Base-by-base conservation (phyloP, 1,140 invertebrate species). In the Drosophila nigromelanica region DNA sequence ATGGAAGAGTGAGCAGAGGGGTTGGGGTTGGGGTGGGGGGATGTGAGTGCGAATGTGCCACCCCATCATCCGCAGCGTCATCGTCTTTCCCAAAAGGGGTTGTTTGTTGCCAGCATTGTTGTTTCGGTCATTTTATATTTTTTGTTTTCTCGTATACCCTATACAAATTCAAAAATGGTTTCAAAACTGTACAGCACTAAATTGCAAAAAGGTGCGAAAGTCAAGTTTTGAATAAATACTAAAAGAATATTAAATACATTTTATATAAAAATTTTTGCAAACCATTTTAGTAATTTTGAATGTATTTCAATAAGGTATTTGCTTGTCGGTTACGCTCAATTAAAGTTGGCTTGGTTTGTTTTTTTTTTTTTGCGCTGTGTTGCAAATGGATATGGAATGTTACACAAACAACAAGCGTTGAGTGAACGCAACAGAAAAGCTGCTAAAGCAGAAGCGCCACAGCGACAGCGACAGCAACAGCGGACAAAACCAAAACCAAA, bases 371-470 rank as follows among this genome's bases (percentile, higher is more conserved):
- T 50, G 69, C 77, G 50, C 64, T 61, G 80, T 81, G 60, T 76
- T 75, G 78, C 82, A 86, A 86, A 86, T 86, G 81, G 82, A 87
- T 86, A 70, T 81, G 82, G 82, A 86, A 86, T 86, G 81, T 86
- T 86, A 87, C 78, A 87, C 78, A 86, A 86, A 87, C 81, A 86
- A 72, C 73, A 72, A 70, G 73, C 47, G 54, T 15, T 42, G 40
- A 71, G 68, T 51, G 58, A 63, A 55, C 61, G 60, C 63, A 59
- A 39, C 79, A 80, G 56, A 48, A 61, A 83, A 75, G 71, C 70
- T 71, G 56, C 67, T 76, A 71, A 63, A 71, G 62, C 50, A 40
- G 58, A 48, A 63, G 69, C 69, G 71, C 18, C 2, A 18, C n/a
- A n/a, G n/a, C n/a, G 18, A 1, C 18, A 18, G n/a, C n/a, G n/a